Percentiles rank a stretch among this genome's conserved stretches.
phyloP scores from a whole-genome alignment of 2,888 invertebrate species.

The Amorpha juglandis region DNA sequence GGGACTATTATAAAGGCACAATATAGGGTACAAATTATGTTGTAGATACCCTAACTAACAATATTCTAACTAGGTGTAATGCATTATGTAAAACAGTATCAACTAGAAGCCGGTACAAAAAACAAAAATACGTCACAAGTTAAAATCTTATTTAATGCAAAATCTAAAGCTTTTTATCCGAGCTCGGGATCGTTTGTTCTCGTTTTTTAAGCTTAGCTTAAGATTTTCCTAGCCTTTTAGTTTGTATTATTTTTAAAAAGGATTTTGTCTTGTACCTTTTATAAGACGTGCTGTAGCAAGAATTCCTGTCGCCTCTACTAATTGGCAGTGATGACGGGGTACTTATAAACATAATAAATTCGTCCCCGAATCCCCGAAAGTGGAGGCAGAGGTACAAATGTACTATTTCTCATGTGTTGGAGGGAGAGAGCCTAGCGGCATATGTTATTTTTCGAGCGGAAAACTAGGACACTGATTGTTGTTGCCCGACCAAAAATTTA shows the following conservation, averaged over 20 bases:
- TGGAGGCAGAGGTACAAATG: no score
- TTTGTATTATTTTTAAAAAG: conserved; percentile 14
- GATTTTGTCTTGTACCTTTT: conserved; percentile 15
- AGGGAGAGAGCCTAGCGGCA: no score
- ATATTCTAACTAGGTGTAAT: no score
- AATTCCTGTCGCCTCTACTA: not conserved
- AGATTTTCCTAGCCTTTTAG: conserved; percentile 3
- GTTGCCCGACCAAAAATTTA: no score
- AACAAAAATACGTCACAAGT: not conserved
- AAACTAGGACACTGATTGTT: no score
- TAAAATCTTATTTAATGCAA: conserved; percentile 2
- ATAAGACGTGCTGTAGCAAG: conserved; percentile 2
- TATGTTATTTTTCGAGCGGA: no score
- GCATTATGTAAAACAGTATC: not conserved
- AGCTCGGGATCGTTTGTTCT: conserved; percentile 13
- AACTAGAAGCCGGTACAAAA: not conserved
- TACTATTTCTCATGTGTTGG: no score
- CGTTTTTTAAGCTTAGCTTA: conserved; percentile 15
- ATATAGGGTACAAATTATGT: no score
- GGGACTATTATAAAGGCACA: no score
- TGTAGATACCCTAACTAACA: no score
- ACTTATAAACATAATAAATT: not conserved
- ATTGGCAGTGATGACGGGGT: not conserved
- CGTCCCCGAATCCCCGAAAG: no score
- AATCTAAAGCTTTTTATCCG: conserved; percentile 5